Base-by-base conservation (phyloP, 2,113 vertebrate genomes). In the Petromus typicus region DNA sequence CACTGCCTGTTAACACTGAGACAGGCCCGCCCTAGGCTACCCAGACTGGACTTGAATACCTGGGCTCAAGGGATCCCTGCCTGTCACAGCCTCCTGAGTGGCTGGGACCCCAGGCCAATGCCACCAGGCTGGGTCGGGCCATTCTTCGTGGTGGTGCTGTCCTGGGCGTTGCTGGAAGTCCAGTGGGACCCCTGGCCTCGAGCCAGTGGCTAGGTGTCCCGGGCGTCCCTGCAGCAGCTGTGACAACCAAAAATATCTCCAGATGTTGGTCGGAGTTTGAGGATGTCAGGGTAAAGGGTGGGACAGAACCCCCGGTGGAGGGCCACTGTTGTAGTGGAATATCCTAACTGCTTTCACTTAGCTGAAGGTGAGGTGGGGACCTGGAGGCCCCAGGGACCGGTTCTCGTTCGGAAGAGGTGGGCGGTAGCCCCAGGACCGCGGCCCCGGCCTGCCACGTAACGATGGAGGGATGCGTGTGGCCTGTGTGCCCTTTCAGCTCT, bases 141-240 rank as follows among this genome's bases (percentile, higher is more conserved):
- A 0, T 16, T 37, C 57, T 59, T 59, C 16, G 20, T 0, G 1
- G 83, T 2, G 2, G 51, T 23, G 22, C 17, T 0, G 12, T 54
- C 54, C 25, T 34, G 30, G 6, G 61, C 67, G 0, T 0, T 18
- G 34, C 2, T 2, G n/a, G 57, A 0, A 25, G 25, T 32, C 43
- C 6, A 81, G 80, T 75, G n/a, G 20, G 0, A 17, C 67, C 79
- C 37, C 23, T 18, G 82, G 27, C 59, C 48, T 12, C 32, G 27
- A 2, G 64, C 64, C 64, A 30, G 63, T 1, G 5, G 78, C 12
- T 0, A 8, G 34, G 37, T 13, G 20, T 56, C 59, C 5, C 75
- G 10, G 20, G 63, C 90, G 7, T 32, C 10, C 5, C 2, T 14
- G 22, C 51, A 6, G 30, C 14, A 40, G 48, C 20, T 34, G 43